A percentile compares a stretch with the other conserved stretches of the same genome.
phyloP scores from a whole-genome alignment of 2,113 vertebrate genomes.

The Ifrita kowaldi region DNA sequence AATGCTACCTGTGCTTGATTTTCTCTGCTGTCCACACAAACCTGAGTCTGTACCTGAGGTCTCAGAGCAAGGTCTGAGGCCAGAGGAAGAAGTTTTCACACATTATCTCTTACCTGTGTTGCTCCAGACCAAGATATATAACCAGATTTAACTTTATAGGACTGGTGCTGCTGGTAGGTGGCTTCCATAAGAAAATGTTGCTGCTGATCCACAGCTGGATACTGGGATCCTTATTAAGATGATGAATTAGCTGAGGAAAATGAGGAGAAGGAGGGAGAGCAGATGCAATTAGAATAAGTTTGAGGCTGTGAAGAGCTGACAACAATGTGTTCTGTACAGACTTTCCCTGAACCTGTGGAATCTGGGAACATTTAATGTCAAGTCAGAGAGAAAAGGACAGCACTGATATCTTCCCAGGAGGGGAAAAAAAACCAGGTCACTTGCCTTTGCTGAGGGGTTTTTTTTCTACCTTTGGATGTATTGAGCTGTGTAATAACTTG shows the following conservation, averaged over 20 bases:
- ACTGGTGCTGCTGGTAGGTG: not conserved
- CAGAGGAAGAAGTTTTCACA: not conserved
- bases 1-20: accelerated
- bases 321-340: not conserved
- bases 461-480: conserved; percentile 17
- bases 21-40: not conserved
- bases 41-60: not conserved
- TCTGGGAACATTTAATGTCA: not conserved
- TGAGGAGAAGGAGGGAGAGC: not conserved
- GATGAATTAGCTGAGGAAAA: not conserved
- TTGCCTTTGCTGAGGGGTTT: not conserved
- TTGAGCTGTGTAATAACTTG: conserved; percentile 60
- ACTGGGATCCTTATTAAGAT: not conserved
- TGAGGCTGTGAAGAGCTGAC: not conserved
- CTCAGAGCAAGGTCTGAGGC: not conserved
- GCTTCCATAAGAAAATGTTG: not conserved
- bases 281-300: not conserved
- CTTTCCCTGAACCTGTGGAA: not conserved
- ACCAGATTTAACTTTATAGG: not conserved
- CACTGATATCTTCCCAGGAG: not conserved
- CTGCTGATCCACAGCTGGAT: not conserved
- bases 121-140: not conserved
- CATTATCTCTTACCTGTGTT: accelerated
- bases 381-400: not conserved
- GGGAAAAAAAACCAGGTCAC: not conserved